Conservation (phyloP, 2,888 invertebrate genomes). For the Agrilus cyanescens region DNA sequence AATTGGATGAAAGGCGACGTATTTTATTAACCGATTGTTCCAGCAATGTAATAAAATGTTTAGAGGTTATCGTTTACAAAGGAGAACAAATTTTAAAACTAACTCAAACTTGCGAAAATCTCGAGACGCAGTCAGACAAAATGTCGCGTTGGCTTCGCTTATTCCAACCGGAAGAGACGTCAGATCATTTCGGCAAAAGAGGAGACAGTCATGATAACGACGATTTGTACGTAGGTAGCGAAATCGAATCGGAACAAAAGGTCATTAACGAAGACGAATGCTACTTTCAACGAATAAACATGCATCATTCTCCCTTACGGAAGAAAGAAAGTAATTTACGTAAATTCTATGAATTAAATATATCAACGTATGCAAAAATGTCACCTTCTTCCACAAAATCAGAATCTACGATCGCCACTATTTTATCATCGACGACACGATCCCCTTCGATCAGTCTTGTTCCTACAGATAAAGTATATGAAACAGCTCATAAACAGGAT, state of each 20-base stretch:
- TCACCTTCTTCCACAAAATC: too few species aligned
- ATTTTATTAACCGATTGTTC: conserved; percentile 27
- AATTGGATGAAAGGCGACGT: conserved; percentile 22
- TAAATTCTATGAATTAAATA: too few species aligned
- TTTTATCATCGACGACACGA: too few species aligned
- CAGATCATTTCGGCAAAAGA: conserved; percentile 3
- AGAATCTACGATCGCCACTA: too few species aligned
- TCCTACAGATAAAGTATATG: too few species aligned
- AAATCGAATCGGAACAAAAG: not conserved
- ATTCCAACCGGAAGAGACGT: not conserved
- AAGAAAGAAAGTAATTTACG: too few species aligned
- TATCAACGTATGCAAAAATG: too few species aligned
- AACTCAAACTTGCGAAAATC: conserved; percentile 42
- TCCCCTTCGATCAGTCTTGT: too few species aligned
- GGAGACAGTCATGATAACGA: conserved; percentile 9
- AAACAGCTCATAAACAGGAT: too few species aligned
- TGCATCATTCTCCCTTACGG: not conserved
- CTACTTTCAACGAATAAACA: conserved; percentile 3
- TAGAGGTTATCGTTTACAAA: conserved; percentile 35
- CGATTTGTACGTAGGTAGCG: too few species aligned
- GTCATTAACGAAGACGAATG: conserved; percentile 1
- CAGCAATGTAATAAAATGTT: conserved; percentile 34
- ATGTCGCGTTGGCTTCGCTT: conserved; percentile 30
- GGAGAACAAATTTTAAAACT: conserved; percentile 42
- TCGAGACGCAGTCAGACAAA: conserved; percentile 44